Evolutionary conservation across 2,888 invertebrate genomes (phyloP), one percentile per base, ranked within the genome.

Genomic region (Caenorhabditis sp.): DNA sequence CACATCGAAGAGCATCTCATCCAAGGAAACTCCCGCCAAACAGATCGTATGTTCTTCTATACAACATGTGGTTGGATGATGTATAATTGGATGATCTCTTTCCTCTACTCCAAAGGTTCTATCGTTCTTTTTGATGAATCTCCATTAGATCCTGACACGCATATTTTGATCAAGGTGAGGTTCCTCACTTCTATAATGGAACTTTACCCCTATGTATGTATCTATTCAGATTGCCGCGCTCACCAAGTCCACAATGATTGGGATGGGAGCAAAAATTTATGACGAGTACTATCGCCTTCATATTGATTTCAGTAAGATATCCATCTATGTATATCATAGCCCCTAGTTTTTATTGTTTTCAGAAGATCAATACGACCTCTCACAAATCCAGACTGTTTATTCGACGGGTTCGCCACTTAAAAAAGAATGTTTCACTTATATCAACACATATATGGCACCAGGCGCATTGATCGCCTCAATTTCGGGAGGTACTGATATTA

Each of bases 41-140:
- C 88, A 43, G 91, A 91, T 84, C 87, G 89, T 26, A 88, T 91
- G 78, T 86, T 91, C 63, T 91, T 91, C 85, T 91, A 90, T 85
- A 91, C 91, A 20, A 91, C 91, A 5, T 90, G 90, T 36, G 91
- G 91, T 21, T 91, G 91, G 91, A 91, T 91, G 91, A 91, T 91
- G 91, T 91, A 91, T 90, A 91, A 91, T 83, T 91, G 91, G 80
- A 64, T 76, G 68, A 77, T 62, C 85, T 91, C 59, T 89, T 91
- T 26, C 85, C 90, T 21, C 90, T 69, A 67, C 36, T 76, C 64
- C 43, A 78, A 77, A 52, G 78, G 81, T 27, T 77, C 81, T 21
- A 88, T 91, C 23, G 90, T 91, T 12, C 85, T 91, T 5, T 91
- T 91, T 82, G 91, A 91, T 81, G 91, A 91, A 25, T 90, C 90